Percentiles rank a stretch among this genome's conserved stretches.
Conservation (phyloP, 2,888 invertebrate species). For the Melanchra persicariae region DNA sequence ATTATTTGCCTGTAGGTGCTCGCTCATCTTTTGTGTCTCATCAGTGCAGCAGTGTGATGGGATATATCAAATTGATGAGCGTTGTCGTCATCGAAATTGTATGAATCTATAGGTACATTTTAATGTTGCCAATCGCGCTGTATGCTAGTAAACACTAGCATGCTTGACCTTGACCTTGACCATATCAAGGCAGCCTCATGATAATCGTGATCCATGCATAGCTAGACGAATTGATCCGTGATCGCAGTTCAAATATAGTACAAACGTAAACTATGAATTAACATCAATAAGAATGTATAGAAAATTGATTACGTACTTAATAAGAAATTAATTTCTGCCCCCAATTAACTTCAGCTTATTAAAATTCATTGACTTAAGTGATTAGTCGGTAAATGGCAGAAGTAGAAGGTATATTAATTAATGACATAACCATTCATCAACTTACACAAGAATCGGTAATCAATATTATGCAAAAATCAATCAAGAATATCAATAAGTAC, state of each 20-base stretch:
- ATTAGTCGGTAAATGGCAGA: not conserved
- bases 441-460: conserved; percentile 42
- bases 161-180: too few species aligned
- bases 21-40: too few species aligned
- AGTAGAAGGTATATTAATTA: not conserved
- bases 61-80: too few species aligned
- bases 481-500: conserved; percentile 41
- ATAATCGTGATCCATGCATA: too few species aligned
- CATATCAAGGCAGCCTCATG: too few species aligned
- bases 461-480: conserved; percentile 50
- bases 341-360: conserved; percentile 14
- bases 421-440: conserved; percentile 24
- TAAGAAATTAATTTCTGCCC: conserved; percentile 19
- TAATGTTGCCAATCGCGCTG: too few species aligned
- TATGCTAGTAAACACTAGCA: too few species aligned
- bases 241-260: not conserved
- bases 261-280: not conserved
- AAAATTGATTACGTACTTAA: not conserved
- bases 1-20: not conserved
- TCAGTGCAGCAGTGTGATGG: too few species aligned
- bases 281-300: not conserved
- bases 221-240: not conserved
- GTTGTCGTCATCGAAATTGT: too few species aligned
- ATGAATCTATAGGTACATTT: too few species aligned
- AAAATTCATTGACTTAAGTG: not conserved